Base-by-base conservation (phyloP, 2,797 vertebrate genomes). In the Fistularia tabacaria region DNA sequence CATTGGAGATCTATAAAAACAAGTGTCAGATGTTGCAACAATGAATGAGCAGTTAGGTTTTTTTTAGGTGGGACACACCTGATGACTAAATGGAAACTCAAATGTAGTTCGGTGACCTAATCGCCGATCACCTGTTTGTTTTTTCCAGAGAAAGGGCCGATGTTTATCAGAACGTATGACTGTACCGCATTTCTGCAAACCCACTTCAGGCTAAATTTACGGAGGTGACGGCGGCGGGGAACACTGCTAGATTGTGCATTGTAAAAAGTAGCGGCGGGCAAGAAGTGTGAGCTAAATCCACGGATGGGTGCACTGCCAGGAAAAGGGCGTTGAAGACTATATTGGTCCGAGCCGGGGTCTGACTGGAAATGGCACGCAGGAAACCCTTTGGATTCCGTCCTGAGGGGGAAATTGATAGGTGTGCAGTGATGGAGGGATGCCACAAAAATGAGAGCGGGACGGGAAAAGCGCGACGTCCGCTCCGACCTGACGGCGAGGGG, bases 291-390 rank as follows among this genome's bases (percentile, higher is more conserved):
- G 74, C 79, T 85, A 80, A 86, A 88, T 85, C 79, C 86, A 80
- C 78, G 80, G 80, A 88, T 76, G 76, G 68, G 81, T 85, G 83
- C 80, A 74, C 67, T 91, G 86, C 89, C 87, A 88, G 87, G 88
- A 90, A 91, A 84, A 79, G 80, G 83, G 75, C 68, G 77, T 81
- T 81, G 73, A 83, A 81, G 83, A 79, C 84, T 90, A 88, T 86
- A 87, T 87, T 88, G 85, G 77, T 87, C 84, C 55, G 52, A 71
- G 71, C 64, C 49, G 83, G 87, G 86, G 81, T 85, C 80, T 86
- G 79, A 82, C 90, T 90, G 89, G 90, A 92, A 90, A 74, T 11
- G 71, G 76, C 82, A 88, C 76, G 82, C 77, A 88, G 79, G 71
- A 86, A 86, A 80, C 65, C 12, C 68, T 89, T 85, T n/a, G n/a